These are phyloP conservation scores for Tanypteryx hageni DNA, from an alignment of 2,888 invertebrate species.

Conservation along the genomic window DNA sequence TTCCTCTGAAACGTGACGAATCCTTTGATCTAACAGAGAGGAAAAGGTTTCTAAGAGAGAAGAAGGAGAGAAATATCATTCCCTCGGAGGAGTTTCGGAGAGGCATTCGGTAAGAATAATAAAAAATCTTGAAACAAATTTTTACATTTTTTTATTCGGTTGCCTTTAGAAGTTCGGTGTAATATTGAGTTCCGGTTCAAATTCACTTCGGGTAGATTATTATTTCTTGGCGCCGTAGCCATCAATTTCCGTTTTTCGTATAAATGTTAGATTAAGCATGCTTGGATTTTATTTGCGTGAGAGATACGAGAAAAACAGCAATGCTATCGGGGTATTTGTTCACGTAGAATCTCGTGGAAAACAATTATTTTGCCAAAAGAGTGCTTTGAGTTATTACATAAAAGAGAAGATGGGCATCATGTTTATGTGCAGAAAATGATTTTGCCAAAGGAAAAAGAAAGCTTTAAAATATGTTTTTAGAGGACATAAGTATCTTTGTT, in stretches of 20 bases:
- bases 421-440: background rate
- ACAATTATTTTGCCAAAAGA: background rate
- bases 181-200: background rate
- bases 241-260: background rate
- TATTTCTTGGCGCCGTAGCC: background rate
- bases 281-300: background rate
- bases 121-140: background rate
- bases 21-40: slow-evolving; percentile 2
- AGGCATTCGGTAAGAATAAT: background rate
- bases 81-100: background rate
- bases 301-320: background rate
- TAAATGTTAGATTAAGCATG: background rate
- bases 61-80: background rate
- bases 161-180: background rate
- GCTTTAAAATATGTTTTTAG: too few species aligned
- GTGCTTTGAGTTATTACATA: background rate
- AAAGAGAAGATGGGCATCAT: background rate
- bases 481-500: too few species aligned
- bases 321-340: background rate
- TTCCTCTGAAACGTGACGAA: background rate
- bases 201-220: background rate
- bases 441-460: too few species aligned
- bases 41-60: slow-evolving; percentile 3
- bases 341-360: background rate
- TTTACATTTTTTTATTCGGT: background rate